Conservation (phyloP, 2,797 vertebrate genomes). For the Propithecus perrieri region DNA sequence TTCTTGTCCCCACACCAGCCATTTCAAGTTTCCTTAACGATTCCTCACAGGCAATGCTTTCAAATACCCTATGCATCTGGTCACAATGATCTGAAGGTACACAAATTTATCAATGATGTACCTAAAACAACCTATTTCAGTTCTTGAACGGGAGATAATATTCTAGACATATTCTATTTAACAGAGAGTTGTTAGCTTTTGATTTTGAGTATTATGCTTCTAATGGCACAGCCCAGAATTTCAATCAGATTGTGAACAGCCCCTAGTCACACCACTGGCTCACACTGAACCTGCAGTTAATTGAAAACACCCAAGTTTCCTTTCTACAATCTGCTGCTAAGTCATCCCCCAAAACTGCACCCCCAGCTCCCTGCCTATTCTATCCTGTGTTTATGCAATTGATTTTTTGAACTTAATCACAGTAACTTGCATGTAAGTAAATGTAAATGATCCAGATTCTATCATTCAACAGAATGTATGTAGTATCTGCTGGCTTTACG, state of each 20-base stretch:
- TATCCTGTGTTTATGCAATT: neutral
- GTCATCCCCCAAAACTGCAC: neutral
- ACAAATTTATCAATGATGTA: neutral
- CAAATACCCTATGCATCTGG: neutral
- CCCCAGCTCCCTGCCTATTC: neutral
- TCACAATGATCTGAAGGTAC: neutral
- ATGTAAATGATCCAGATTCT: conserved; percentile 37
- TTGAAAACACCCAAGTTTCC: neutral
- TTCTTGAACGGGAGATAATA: neutral
- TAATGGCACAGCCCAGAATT: neutral
- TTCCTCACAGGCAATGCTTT: neutral
- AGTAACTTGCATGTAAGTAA: conserved; percentile 35
- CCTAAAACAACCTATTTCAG: neutral
- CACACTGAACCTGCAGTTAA: neutral
- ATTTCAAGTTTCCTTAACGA: neutral
- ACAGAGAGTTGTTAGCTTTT: neutral
- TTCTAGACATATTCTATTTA: neutral
- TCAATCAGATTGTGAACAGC: neutral
- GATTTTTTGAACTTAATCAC: neutral
- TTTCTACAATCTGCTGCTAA: neutral
- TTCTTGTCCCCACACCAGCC: neutral
- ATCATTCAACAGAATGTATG: conserved; percentile 50
- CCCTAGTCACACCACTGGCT: neutral
- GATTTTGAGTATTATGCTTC: neutral
- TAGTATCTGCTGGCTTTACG: conserved; percentile 11